Evolutionary conservation across 2,797 vertebrate genomes (phyloP).

Genomic region (Arremon aurantiirostris): DNA sequence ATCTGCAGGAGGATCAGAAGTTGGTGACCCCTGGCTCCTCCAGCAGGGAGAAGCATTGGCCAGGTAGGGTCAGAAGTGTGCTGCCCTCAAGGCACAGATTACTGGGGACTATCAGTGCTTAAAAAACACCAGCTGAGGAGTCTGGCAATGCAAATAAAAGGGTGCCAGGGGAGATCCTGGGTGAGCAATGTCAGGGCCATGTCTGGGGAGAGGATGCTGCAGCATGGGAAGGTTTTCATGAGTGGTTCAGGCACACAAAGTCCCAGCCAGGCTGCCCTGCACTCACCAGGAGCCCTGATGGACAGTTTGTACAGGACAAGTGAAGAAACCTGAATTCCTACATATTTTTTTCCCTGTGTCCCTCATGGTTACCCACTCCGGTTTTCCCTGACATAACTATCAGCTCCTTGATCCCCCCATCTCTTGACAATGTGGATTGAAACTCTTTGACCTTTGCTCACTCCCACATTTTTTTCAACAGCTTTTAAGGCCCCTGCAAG

Average conservation of each 20-base stretch:
- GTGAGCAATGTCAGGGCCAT: too few species aligned
- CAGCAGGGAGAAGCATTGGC: background rate
- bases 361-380: background rate
- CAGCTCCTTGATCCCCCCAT: background rate
- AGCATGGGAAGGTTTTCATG: background rate
- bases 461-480: background rate
- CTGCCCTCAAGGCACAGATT: background rate
- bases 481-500: background rate
- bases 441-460: background rate
- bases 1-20: background rate
- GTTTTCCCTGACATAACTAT: fast-evolving
- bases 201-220: background rate
- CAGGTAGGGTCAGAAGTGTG: background rate
- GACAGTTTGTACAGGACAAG: background rate
- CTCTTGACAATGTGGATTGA: background rate
- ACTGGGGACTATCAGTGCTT: fast-evolving
- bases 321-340: background rate
- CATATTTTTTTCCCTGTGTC: background rate
- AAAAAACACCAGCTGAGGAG: background rate
- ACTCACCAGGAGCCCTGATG: background rate
- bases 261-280: background rate
- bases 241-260: fast-evolving
- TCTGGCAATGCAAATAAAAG: background rate
- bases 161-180: background rate
- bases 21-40: background rate